Evolutionary conservation across 2,797 vertebrate species (phyloP).

Genomic region (Syngnathus rostellatus): DNA sequence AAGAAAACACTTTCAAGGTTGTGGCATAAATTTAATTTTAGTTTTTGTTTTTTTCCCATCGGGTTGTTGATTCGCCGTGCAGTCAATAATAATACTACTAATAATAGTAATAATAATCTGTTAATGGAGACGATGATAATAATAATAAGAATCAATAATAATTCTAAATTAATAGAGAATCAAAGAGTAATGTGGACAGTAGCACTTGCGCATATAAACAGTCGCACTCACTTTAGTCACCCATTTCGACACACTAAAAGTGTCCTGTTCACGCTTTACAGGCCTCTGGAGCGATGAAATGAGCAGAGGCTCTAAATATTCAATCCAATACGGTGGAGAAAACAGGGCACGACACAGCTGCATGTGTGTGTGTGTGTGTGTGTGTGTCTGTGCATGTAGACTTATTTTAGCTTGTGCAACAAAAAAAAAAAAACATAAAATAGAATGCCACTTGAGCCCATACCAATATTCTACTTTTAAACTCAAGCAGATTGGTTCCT

Average conservation of each 20-base stretch:
- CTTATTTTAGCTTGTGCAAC: neutral
- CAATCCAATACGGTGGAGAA: neutral
- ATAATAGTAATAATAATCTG: neutral
- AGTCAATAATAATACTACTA: neutral
- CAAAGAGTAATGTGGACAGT: neutral
- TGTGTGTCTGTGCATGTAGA: neutral
- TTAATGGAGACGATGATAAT: neutral
- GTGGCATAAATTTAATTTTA: slow-evolving; percentile 15
- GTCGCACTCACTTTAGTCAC: neutral
- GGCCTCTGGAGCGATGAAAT: neutral
- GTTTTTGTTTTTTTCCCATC: slow-evolving; percentile 6
- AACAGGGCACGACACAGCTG: neutral
- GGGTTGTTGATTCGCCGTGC: neutral
- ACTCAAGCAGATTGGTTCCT: neutral
- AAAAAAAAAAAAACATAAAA: neutral
- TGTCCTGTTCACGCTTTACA: neutral
- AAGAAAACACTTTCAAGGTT: slow-evolving; percentile 4
- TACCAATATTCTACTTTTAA: neutral
- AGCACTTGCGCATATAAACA: neutral
- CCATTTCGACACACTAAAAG: slow-evolving; percentile 1
- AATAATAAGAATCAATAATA: neutral
- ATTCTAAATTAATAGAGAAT: too few species aligned
- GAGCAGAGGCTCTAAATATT: neutral
- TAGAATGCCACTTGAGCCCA: too few species aligned
- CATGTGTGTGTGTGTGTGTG: neutral